A percentile compares a stretch with the other conserved stretches of the same genome.
phyloP scores from a whole-genome alignment of 2,888 invertebrate genomes.

The Nemotelus nigrinus region DNA sequence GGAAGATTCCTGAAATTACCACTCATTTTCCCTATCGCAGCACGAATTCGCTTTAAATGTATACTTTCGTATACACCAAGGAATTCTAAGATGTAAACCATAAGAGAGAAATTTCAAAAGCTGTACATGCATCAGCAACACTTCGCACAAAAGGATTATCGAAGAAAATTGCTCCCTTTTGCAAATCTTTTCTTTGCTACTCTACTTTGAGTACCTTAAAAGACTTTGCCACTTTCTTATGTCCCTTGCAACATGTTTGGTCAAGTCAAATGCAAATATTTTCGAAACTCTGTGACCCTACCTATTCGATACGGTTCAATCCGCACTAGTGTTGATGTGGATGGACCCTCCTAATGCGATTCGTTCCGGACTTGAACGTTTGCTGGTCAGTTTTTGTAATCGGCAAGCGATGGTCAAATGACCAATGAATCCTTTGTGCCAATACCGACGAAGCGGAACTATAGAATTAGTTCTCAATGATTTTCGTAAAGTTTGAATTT shows the following conservation, averaged over 20 bases:
- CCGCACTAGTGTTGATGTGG: background rate
- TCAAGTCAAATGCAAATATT: slow-evolving; percentile 36
- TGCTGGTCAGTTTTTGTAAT: slow-evolving; percentile 37
- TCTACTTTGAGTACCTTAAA: slow-evolving; percentile 1
- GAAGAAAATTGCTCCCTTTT: background rate
- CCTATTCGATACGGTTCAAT: background rate
- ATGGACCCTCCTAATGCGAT: slow-evolving; percentile 13
- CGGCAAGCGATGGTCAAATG: slow-evolving; percentile 23
- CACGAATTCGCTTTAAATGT: no score
- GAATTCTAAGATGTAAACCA: no score
- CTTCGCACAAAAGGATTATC: slow-evolving; percentile 30
- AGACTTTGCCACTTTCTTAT: slow-evolving; percentile 24
- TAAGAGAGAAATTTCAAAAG: no score
- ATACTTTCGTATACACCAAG: no score
- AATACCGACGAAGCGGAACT: slow-evolving; percentile 43
- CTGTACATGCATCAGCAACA: background rate
- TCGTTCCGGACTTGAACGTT: slow-evolving; percentile 25
- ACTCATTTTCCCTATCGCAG: no score
- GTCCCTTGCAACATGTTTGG: background rate
- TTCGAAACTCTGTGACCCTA: slow-evolving; percentile 26
- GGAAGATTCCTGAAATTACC: no score
- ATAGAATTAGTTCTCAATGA: slow-evolving; percentile 49
- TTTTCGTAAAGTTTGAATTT: slow-evolving; percentile 47
- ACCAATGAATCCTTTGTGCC: slow-evolving; percentile 24
- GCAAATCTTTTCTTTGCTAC: background rate